Percentiles rank a stretch among this genome's conserved stretches.
Conservation (phyloP, 2,797 vertebrate species). For the Allobates femoralis region DNA sequence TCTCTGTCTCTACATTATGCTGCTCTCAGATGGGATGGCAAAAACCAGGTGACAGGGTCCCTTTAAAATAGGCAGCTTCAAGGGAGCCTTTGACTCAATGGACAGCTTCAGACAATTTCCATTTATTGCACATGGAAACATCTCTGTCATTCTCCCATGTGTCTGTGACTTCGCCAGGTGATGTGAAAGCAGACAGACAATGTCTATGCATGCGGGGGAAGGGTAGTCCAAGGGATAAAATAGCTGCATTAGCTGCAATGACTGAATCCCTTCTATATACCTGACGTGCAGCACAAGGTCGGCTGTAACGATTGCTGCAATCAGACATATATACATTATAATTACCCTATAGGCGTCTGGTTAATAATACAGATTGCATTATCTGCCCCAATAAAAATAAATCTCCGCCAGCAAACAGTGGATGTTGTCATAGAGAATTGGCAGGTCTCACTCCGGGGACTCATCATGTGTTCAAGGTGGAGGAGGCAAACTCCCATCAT, state of each 20-base stretch:
- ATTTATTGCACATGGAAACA: background rate
- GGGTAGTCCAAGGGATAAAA: background rate
- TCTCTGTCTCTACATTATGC: too few species aligned
- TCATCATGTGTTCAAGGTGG: slow-evolving; percentile 3
- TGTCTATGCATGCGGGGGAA: background rate
- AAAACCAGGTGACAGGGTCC: too few species aligned
- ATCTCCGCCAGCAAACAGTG: background rate
- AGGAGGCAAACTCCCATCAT: background rate
- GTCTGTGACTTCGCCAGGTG: background rate
- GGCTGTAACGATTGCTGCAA: background rate
- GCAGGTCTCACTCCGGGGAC: slow-evolving; percentile 8
- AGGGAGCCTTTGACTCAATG: background rate
- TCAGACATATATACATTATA: background rate
- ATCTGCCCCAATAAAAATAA: background rate
- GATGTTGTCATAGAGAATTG: slow-evolving; percentile 29
- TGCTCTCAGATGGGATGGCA: too few species aligned
- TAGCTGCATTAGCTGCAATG: background rate
- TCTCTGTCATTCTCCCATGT: background rate
- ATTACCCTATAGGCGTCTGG: background rate
- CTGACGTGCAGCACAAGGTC: background rate
- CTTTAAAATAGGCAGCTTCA: background rate
- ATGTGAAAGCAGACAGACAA: background rate
- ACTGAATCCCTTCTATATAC: background rate
- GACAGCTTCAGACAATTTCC: too few species aligned
- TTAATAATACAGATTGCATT: background rate